Conservation (phyloP, 2,113 vertebrate genomes). For the Phyllostomus discolor region DNA sequence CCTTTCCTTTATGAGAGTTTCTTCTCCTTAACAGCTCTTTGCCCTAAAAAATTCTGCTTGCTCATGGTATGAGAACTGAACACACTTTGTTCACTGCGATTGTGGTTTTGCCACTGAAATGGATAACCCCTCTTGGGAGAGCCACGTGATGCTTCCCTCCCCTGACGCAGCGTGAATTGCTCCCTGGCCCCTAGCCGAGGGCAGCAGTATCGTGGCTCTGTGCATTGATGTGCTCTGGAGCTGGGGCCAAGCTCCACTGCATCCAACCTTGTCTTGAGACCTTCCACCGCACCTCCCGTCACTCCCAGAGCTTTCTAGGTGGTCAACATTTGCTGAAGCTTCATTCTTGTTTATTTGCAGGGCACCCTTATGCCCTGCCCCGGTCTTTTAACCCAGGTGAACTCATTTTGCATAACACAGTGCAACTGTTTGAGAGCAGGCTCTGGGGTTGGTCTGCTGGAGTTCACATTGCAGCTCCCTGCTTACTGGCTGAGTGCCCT, state of each 20-base stretch:
- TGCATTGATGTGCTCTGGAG: background rate
- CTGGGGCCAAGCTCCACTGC: background rate
- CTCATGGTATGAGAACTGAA: background rate
- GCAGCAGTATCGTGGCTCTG: background rate
- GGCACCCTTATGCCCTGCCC: background rate
- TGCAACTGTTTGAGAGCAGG: background rate
- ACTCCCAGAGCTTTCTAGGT: background rate
- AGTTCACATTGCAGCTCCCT: background rate
- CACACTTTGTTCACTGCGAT: background rate
- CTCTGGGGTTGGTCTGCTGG: background rate
- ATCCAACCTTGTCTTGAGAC: background rate
- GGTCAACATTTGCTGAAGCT: background rate
- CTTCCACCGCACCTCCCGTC: background rate
- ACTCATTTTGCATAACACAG: background rate
- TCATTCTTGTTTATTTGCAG: background rate
- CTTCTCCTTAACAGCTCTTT: background rate
- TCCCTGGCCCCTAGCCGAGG: background rate
- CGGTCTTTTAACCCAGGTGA: background rate
- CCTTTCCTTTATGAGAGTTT: background rate
- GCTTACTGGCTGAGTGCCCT: background rate
- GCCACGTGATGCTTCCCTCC: background rate
- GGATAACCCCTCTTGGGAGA: background rate
- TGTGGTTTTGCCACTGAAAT: background rate
- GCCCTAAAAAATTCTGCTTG: background rate
- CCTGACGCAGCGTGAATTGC: rapidly evolving